A percentile compares a stretch with the other conserved stretches of the same genome.
Conservation (phyloP, 92 coral and sea anemone species). For the Desmophyllum pertusum region DNA sequence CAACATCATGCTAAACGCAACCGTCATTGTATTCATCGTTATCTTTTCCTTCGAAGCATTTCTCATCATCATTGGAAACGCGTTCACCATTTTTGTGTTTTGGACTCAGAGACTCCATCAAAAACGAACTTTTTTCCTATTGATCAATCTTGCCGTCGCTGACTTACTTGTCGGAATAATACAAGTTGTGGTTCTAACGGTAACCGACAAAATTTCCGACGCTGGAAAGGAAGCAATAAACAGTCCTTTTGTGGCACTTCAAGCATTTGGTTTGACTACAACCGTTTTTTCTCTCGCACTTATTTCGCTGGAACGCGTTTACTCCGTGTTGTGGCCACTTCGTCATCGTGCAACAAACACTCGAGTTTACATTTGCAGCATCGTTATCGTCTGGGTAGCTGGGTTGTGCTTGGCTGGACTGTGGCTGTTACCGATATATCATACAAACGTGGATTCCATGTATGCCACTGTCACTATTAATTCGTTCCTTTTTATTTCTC, state of each 20-base stretch:
- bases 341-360: slow-evolving; percentile 21
- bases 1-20: background rate
- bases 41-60: background rate
- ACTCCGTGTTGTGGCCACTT: slow-evolving; percentile 17
- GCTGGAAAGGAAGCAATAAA: background rate
- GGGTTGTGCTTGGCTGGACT: background rate
- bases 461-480: background rate
- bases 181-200: background rate
- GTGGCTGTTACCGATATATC: background rate
- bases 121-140: background rate
- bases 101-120: background rate
- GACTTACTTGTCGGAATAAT: slow-evolving; percentile 6
- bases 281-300: slow-evolving; percentile 16
- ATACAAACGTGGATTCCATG: background rate
- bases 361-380: background rate
- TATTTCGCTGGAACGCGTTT: slow-evolving; percentile 27
- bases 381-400: background rate
- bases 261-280: background rate
- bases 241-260: slow-evolving; percentile 2
- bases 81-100: background rate
- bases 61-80: slow-evolving; percentile 12
- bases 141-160: slow-evolving; percentile 27
- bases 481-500: background rate
- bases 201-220: background rate
- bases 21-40: background rate